Evolutionary conservation across 2,797 vertebrate species (phyloP).

Genomic region (Heterohyrax brucei): DNA sequence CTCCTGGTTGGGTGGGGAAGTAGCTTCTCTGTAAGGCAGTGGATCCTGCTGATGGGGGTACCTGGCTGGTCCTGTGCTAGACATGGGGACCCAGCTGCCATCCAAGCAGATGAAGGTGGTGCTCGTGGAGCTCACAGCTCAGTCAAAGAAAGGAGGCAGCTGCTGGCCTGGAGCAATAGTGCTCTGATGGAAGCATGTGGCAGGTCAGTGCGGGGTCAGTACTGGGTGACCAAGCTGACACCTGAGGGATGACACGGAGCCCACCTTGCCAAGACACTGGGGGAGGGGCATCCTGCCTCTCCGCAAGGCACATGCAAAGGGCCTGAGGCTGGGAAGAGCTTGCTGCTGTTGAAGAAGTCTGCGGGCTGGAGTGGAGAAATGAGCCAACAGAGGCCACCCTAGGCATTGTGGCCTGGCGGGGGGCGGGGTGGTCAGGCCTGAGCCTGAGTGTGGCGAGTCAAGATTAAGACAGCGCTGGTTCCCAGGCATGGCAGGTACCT

Average conservation of each 20-base stretch:
- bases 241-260: background rate
- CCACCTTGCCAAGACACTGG: background rate
- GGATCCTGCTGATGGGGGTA: background rate
- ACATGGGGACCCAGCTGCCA: no score
- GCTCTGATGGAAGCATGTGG: background rate
- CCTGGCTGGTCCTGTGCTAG: background rate
- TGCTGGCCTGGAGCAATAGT: background rate
- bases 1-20: background rate
- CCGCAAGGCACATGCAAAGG: background rate
- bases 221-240: slow-evolving; percentile 26
- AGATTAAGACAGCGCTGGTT: background rate
- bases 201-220: background rate
- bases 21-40: background rate
- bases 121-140: background rate
- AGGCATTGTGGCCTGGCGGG: background rate
- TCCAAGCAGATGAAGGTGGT: background rate
- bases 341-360: background rate
- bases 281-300: background rate
- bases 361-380: background rate
- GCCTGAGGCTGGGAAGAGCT: background rate
- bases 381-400: background rate
- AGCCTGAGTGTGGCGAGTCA: background rate
- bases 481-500: background rate
- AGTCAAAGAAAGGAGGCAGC: background rate
- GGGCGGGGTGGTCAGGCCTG: background rate